Conservation (phyloP, 2,113 vertebrate genomes). For the Crocuta crocuta region DNA sequence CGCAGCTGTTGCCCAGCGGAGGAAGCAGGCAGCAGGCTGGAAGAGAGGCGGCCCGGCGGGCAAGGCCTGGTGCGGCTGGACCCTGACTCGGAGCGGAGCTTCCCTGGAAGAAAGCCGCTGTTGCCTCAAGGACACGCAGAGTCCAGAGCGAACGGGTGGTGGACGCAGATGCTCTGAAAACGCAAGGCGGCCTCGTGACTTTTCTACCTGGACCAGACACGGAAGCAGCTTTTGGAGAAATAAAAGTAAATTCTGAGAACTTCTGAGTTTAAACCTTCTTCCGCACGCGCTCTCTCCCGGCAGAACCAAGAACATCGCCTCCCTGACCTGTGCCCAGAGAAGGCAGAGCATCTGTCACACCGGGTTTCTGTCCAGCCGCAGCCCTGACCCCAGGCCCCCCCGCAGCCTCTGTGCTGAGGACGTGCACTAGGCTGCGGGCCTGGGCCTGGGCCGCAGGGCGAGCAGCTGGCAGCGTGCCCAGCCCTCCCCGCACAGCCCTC, state of each 20-base stretch:
- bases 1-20: not conserved
- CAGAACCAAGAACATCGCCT: not conserved
- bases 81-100: not conserved
- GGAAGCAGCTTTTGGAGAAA: not conserved
- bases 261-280: not conserved
- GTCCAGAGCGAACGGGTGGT: not conserved
- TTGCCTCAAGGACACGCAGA: fast-evolving
- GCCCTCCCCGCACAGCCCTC: not conserved
- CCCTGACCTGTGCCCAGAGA: not conserved
- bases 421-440: fast-evolving
- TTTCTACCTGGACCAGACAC: not conserved
- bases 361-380: not conserved
- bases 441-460: not conserved
- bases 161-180: not conserved
- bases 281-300: not conserved
- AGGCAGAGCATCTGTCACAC: not conserved
- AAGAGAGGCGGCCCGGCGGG: not conserved
- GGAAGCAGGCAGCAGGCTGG: not conserved
- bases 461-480: not conserved
- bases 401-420: not conserved
- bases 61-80: not conserved
- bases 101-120: not conserved
- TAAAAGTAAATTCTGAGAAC: slow-evolving; percentile 33
- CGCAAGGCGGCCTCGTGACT: not conserved
- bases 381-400: not conserved